Conservation (phyloP, 2,888 invertebrate genomes). For the Caenorhabditis sulstoni region DNA sequence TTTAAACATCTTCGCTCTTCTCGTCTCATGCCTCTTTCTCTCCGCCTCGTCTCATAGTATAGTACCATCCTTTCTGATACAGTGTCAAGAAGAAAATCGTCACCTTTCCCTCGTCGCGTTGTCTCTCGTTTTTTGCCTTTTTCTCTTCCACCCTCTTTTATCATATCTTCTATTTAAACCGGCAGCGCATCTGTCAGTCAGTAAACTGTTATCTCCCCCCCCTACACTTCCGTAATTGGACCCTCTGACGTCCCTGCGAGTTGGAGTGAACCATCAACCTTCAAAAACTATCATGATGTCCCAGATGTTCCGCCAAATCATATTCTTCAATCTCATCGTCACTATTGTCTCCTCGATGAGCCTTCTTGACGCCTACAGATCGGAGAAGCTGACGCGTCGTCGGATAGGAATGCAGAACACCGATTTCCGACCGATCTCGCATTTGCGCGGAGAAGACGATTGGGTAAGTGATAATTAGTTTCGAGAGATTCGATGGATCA, state of each 20-base stretch:
- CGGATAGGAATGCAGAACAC: conserved; percentile 66
- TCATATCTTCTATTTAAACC: conserved; percentile 60
- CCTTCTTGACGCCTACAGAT: conserved; percentile 66
- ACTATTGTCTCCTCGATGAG: conserved; percentile 60
- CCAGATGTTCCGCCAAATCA: conserved; percentile 34
- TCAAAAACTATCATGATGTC: conserved; percentile 30
- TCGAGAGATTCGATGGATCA: not conserved
- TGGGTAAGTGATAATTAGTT: conserved; percentile 59
- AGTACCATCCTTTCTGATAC: conserved; percentile 56
- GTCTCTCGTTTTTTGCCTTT: conserved; percentile 40
- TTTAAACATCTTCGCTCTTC: conserved; percentile 57
- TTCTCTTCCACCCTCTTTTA: conserved; percentile 47
- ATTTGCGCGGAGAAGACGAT: conserved; percentile 68
- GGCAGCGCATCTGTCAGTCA: conserved; percentile 46
- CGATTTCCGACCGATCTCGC: conserved; percentile 64
- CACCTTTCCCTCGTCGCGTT: conserved; percentile 30
- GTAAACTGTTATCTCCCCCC: conserved; percentile 55
- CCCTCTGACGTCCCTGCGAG: not conserved
- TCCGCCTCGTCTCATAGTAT: conserved; percentile 41
- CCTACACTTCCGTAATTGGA: conserved; percentile 33
- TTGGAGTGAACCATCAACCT: conserved; percentile 2
- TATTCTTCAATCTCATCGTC: conserved; percentile 46
- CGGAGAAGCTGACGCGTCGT: conserved; percentile 56
- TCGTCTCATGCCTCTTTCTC: conserved; percentile 21
- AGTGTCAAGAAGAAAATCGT: conserved; percentile 31